These are phyloP conservation scores for Penaeus vannamei DNA, from an alignment of 1,140 invertebrate species.

Conservation along the genomic window DNA sequence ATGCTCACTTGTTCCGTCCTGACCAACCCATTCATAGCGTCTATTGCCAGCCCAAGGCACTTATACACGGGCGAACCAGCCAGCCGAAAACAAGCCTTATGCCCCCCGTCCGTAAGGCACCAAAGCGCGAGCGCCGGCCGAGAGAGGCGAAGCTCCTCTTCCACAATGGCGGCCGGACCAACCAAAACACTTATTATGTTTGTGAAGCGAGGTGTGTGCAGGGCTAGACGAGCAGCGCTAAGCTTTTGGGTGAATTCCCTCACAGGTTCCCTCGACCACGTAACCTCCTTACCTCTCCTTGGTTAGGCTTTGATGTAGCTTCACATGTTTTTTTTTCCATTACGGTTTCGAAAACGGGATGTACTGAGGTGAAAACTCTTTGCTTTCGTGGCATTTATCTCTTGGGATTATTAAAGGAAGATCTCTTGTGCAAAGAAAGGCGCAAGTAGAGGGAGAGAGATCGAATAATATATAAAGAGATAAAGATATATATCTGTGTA, in stretches of 20 bases:
- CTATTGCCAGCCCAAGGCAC: constrained; percentile 39
- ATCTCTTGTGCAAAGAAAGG: too few species aligned
- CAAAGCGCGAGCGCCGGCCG: not conserved
- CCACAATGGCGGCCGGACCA: constrained; percentile 29
- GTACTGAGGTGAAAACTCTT: too few species aligned
- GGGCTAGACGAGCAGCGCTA: constrained; percentile 58
- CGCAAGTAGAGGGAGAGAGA: too few species aligned
- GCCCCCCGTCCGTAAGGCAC: not conserved
- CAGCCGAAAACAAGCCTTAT: not conserved
- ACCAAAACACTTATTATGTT: constrained; percentile 65
- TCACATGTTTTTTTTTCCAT: too few species aligned
- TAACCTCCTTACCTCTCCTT: too few species aligned
- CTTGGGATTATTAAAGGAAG: too few species aligned
- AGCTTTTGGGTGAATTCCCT: constrained; percentile 47
- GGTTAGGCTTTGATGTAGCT: too few species aligned
- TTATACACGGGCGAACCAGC: not conserved
- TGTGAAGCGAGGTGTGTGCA: constrained; percentile 62
- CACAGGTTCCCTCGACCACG: too few species aligned
- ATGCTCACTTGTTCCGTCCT: constrained; percentile 64
- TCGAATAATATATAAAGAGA: too few species aligned
- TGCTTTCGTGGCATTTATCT: too few species aligned
- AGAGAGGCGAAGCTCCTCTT: constrained; percentile 24
- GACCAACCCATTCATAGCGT: constrained; percentile 59
- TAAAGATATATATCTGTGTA: too few species aligned
- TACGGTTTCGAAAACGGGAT: too few species aligned